Conservation (phyloP, 1,140 invertebrate species). For the Apocrypta bakeri region DNA sequence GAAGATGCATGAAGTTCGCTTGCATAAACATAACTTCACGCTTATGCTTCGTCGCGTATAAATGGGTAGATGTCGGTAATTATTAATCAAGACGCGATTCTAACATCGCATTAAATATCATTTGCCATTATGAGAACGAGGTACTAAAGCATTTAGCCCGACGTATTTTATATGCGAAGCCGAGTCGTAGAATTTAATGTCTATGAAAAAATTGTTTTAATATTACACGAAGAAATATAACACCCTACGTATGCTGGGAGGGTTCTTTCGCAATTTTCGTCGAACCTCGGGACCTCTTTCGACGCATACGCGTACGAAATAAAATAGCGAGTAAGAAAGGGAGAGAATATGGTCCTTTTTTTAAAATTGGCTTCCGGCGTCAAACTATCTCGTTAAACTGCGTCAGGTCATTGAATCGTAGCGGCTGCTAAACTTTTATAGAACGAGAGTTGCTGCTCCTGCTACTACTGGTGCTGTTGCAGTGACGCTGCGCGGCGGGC, state of each 20-base stretch:
- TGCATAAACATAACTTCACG: neutral
- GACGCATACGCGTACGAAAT: neutral
- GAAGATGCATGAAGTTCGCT: neutral
- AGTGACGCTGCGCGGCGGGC: neutral
- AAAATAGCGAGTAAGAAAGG: neutral
- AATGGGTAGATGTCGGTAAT: neutral
- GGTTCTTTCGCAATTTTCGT: too few species aligned
- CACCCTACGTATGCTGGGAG: too few species aligned
- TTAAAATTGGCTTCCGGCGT: slow-evolving; percentile 22
- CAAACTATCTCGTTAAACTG: slow-evolving; percentile 35
- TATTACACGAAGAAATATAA: too few species aligned
- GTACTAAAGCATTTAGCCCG: neutral
- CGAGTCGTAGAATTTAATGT: too few species aligned
- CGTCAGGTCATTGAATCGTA: neutral
- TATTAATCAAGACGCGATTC: neutral
- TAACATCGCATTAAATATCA: neutral
- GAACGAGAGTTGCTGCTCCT: neutral
- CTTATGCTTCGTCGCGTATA: neutral
- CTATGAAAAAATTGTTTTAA: too few species aligned
- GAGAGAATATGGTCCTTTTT: neutral
- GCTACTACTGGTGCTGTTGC: neutral
- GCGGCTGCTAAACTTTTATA: slow-evolving; percentile 19
- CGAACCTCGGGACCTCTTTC: neutral
- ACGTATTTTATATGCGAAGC: neutral
- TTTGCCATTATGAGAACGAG: neutral